A percentile compares a stretch with the other conserved stretches of the same genome.
Evolutionary conservation across 2,888 invertebrate genomes (phyloP).

Genomic region (Torymus aiolomorphi): DNA sequence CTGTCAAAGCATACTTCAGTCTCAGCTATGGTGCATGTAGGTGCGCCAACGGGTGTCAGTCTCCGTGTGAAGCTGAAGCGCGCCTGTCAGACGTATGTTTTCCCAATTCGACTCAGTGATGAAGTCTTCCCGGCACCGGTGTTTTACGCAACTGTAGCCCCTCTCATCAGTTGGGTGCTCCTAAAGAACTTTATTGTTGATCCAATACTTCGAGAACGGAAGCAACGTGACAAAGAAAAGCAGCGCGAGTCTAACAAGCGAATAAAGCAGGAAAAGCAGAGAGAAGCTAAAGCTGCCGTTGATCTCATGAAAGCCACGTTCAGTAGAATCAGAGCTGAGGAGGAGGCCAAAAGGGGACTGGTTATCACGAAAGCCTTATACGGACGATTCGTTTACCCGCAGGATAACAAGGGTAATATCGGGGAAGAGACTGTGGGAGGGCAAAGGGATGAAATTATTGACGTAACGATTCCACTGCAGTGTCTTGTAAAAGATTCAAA

Average conservation of each 20-base stretch:
- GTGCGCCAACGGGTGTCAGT: conserved; percentile 91
- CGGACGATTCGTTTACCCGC: conserved; percentile 80
- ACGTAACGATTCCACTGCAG: conserved; percentile 96
- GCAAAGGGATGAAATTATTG: conserved; percentile 81
- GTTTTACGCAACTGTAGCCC: conserved; percentile 94
- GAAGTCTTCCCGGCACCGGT: conserved; percentile 92
- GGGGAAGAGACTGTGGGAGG: conserved; percentile 65
- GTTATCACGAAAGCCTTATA: conserved; percentile 90
- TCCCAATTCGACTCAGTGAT: conserved; percentile 94
- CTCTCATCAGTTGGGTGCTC: conserved; percentile 87
- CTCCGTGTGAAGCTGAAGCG: conserved; percentile 91
- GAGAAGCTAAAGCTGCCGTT: conserved; percentile 90
- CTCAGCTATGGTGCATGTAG: conserved; percentile 89
- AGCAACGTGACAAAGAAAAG: conserved; percentile 87
- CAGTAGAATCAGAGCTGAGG: conserved; percentile 87
- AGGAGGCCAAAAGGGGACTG: conserved; percentile 89
- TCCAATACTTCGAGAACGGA: conserved; percentile 87
- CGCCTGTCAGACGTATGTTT: conserved; percentile 90
- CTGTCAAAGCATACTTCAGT: conserved; percentile 92
- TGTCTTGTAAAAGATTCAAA: conserved; percentile 95
- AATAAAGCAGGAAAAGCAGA: conserved; percentile 86
- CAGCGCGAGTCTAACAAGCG: conserved; percentile 88
- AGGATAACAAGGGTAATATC: conserved; percentile 62
- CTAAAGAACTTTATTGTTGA: conserved; percentile 91
- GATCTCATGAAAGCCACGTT: conserved; percentile 95